A percentile compares a stretch with the other conserved stretches of the same genome.
phyloP scores from a whole-genome alignment of 2,113 vertebrate genomes.

The Melanocharis versteri region DNA sequence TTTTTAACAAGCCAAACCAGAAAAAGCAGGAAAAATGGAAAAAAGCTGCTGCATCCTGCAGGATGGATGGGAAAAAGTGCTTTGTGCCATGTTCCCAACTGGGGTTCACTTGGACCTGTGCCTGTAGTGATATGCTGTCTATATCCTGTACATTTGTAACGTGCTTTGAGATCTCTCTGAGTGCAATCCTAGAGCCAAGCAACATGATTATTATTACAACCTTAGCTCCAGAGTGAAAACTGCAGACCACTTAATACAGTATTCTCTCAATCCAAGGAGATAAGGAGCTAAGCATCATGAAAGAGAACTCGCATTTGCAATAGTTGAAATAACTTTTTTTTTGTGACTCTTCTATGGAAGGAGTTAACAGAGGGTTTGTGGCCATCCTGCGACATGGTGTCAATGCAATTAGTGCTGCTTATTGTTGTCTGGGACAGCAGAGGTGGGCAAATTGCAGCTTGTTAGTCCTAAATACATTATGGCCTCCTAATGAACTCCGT shows the following conservation, averaged over 20 bases:
- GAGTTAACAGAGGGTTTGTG: background rate
- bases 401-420: constrained; percentile 23
- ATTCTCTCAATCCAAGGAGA: background rate
- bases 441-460: constrained; percentile 56
- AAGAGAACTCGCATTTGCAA: background rate
- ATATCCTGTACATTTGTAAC: background rate
- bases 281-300: background rate
- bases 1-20: background rate
- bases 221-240: background rate
- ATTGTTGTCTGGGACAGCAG: constrained; percentile 23
- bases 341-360: background rate
- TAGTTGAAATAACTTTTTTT: background rate
- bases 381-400: background rate
- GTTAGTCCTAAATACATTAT: constrained; percentile 73
- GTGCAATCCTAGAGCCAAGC: background rate
- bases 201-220: background rate
- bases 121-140: background rate
- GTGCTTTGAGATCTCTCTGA: background rate
- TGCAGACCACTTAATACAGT: background rate
- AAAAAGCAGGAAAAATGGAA: background rate
- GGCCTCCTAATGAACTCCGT: constrained; percentile 84
- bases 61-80: background rate
- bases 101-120: background rate
- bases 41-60: background rate
- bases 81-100: background rate